These are phyloP conservation scores for Potamilus streckersoni DNA, from an alignment of 1,140 invertebrate genomes.

Conservation along the genomic window DNA sequence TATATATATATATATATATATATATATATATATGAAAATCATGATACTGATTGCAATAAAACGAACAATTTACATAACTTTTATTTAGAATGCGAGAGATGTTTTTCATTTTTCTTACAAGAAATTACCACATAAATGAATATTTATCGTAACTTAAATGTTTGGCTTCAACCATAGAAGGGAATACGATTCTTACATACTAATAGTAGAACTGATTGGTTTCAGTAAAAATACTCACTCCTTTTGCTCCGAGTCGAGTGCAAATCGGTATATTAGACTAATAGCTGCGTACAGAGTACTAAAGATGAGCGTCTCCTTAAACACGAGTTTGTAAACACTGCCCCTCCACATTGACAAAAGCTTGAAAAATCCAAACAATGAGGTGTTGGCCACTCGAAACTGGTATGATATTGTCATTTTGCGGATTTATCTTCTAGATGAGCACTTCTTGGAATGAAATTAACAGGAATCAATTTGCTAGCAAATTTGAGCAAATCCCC, in stretches of 20 bases:
- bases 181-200: neutral
- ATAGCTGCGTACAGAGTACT: conserved; percentile 87
- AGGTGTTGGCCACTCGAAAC: conserved; percentile 79
- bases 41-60: neutral
- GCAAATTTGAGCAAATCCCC: too few relatives aligned
- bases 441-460: too few relatives aligned
- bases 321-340: conserved; percentile 97
- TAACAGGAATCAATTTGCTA: too few relatives aligned
- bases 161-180: neutral
- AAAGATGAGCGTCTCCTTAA: conserved; percentile 92
- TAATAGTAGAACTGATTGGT: neutral
- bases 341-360: conserved; percentile 88
- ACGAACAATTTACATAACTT: neutral
- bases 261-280: conserved; percentile 89
- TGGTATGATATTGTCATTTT: conserved; percentile 83
- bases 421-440: too few relatives aligned
- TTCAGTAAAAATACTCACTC: conserved; percentile 71
- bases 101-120: neutral
- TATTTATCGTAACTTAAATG: neutral
- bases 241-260: conserved; percentile 83
- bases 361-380: conserved; percentile 78
- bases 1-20: too few relatives aligned
- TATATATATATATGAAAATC: too few relatives aligned
- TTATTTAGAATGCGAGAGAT: neutral
- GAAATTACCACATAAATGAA: neutral